A percentile compares a stretch with the other conserved stretches of the same genome.
Conservation (phyloP, 2,888 invertebrate genomes). For the Chrysotoxum bicinctum region DNA sequence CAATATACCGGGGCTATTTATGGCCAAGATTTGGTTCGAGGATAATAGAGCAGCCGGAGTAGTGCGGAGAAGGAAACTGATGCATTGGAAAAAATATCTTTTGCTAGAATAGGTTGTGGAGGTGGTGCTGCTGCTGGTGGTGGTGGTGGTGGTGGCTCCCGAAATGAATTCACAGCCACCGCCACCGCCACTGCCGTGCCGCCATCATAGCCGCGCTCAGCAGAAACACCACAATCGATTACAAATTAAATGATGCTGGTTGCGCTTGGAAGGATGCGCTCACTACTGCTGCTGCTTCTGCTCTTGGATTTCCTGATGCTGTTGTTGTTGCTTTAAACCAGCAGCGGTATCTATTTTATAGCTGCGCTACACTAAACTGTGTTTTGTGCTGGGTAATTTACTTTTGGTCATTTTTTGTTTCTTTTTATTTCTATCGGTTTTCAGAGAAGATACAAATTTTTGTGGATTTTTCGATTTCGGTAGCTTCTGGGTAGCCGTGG, state of each 20-base stretch:
- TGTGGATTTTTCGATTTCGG: slow-evolving; percentile 66
- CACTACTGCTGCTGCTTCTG: not conserved
- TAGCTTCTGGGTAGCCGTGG: slow-evolving; percentile 65
- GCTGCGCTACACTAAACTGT: slow-evolving; percentile 60
- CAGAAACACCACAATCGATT: slow-evolving; percentile 64
- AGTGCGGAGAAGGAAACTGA: not conserved
- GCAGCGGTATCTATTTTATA: slow-evolving; percentile 39
- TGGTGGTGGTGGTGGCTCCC: slow-evolving; percentile 61
- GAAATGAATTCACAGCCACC: slow-evolving; percentile 69
- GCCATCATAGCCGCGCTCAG: slow-evolving; percentile 8
- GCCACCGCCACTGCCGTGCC: not conserved
- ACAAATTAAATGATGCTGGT: slow-evolving; percentile 72
- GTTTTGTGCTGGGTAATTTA: slow-evolving; percentile 60
- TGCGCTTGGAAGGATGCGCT: slow-evolving; percentile 68
- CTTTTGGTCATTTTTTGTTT: slow-evolving; percentile 51
- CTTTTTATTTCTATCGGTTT: not conserved
- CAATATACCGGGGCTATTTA: slow-evolving; percentile 68
- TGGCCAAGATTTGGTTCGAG: slow-evolving; percentile 68
- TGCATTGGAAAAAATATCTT: slow-evolving; percentile 13
- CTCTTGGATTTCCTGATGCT: slow-evolving; percentile 7
- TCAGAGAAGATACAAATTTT: slow-evolving; percentile 59
- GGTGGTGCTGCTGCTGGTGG: slow-evolving; percentile 35
- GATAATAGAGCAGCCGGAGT: slow-evolving; percentile 44
- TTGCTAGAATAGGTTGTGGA: slow-evolving; percentile 1
- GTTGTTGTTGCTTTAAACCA: slow-evolving; percentile 1